These are phyloP conservation scores for Mimas tiliae DNA, from an alignment of 2,888 invertebrate genomes.

Conservation along the genomic window DNA sequence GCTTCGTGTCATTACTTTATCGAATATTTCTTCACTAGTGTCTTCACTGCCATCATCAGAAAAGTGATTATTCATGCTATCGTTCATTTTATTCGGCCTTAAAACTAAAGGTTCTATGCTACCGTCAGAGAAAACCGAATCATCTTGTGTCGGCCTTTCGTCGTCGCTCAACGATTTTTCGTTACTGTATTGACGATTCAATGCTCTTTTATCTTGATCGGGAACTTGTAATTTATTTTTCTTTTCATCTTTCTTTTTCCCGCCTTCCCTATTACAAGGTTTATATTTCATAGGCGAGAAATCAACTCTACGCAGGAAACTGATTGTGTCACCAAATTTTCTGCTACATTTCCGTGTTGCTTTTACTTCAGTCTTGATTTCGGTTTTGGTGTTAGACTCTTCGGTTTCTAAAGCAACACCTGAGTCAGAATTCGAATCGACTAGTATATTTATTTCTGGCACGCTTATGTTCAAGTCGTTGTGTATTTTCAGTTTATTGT, in stretches of 20 bases:
- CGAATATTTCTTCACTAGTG: slow-evolving; percentile 79
- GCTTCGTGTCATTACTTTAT: slow-evolving; percentile 77
- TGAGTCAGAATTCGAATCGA: slow-evolving; percentile 80
- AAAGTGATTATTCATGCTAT: slow-evolving; percentile 80
- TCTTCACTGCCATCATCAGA: slow-evolving; percentile 81
- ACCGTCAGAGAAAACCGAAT: slow-evolving; percentile 63
- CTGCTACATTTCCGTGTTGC: slow-evolving; percentile 71
- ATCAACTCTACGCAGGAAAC: slow-evolving; percentile 75
- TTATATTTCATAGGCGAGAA: slow-evolving; percentile 81
- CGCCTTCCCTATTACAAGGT: slow-evolving; percentile 61
- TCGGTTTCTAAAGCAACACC: slow-evolving; percentile 76
- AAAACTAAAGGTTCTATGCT: slow-evolving; percentile 61
- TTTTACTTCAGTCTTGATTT: slow-evolving; percentile 63
- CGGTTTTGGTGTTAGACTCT: slow-evolving; percentile 57
- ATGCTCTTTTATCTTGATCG: slow-evolving; percentile 50
- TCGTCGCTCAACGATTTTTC: slow-evolving; percentile 73
- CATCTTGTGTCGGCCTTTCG: slow-evolving; percentile 58
- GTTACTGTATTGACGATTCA: slow-evolving; percentile 61
- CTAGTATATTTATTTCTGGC: slow-evolving; percentile 67
- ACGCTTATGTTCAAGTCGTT: slow-evolving; percentile 50
- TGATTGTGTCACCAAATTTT: slow-evolving; percentile 77
- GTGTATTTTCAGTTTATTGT: slow-evolving; percentile 58
- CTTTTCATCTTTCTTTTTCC: slow-evolving; percentile 73
- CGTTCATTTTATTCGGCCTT: slow-evolving; percentile 72
- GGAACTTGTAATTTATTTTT: slow-evolving; percentile 70